These are phyloP conservation scores for Gisinianus flammeolus DNA, from an alignment of 2,888 invertebrate species.

Conservation along the genomic window DNA sequence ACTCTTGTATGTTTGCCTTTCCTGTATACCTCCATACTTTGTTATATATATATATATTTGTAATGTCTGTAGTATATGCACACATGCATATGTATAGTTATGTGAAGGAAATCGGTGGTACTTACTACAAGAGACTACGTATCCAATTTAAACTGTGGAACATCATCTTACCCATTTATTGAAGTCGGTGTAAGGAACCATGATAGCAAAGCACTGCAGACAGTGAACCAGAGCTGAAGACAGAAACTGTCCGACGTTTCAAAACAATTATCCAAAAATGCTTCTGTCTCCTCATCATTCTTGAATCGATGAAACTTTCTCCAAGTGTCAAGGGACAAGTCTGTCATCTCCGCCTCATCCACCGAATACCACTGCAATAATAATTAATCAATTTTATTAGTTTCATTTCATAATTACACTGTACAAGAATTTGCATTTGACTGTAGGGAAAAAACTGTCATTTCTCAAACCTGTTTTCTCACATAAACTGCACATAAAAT, in stretches of 20 bases:
- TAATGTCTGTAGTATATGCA: too few relatives aligned
- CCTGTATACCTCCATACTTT: too few relatives aligned
- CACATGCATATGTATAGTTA: too few relatives aligned
- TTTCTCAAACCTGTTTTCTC: background rate
- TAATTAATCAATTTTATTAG: slow-evolving; percentile 40
- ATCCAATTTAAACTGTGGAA: slow-evolving; percentile 40
- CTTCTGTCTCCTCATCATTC: slow-evolving; percentile 75
- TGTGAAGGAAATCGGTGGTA: slow-evolving; percentile 7
- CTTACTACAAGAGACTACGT: slow-evolving; percentile 27
- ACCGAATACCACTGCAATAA: slow-evolving; percentile 75
- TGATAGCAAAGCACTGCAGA: slow-evolving; percentile 82
- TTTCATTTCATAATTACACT: background rate
- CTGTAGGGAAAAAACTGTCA: too few relatives aligned
- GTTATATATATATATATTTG: too few relatives aligned
- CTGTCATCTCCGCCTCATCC: slow-evolving; percentile 63
- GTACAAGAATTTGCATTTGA: too few relatives aligned
- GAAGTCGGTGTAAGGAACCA: slow-evolving; percentile 94
- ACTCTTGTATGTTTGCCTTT: slow-evolving; percentile 20
- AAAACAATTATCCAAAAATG: slow-evolving; percentile 75
- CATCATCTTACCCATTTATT: slow-evolving; percentile 90
- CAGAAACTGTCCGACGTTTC: slow-evolving; percentile 85
- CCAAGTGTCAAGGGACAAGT: slow-evolving; percentile 66
- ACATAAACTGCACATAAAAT: background rate
- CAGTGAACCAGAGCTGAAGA: slow-evolving; percentile 86
- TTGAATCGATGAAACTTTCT: slow-evolving; percentile 71